These are phyloP conservation scores for Hedychridium roseum DNA, from an alignment of 2,888 invertebrate species.

Conservation along the genomic window DNA sequence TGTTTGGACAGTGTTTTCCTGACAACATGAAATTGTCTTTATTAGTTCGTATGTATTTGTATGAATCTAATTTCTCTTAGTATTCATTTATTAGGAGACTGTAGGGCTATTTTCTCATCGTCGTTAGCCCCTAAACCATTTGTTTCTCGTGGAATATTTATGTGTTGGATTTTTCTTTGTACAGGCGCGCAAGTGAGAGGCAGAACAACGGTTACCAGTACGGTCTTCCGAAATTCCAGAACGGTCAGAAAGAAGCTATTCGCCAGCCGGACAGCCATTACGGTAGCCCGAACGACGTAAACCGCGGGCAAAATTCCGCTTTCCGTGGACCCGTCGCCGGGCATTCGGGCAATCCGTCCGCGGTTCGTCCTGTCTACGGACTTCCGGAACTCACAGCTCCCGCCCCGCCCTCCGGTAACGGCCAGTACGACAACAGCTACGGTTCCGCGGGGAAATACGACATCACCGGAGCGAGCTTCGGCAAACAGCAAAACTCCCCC, in stretches of 20 bases:
- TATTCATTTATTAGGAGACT: too few species aligned
- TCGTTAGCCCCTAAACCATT: too few species aligned
- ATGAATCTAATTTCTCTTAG: too few species aligned
- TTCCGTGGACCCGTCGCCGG: background rate
- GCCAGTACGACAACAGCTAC: background rate
- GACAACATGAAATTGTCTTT: too few species aligned
- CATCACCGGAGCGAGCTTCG: background rate
- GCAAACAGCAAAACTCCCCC: background rate
- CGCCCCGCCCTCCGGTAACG: background rate
- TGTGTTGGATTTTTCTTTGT: too few species aligned
- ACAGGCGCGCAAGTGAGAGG: slow-evolving; percentile 1
- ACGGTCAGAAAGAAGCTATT: background rate
- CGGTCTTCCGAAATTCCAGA: slow-evolving; percentile 1
- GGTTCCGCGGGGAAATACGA: background rate
- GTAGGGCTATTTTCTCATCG: too few species aligned
- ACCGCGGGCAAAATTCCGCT: background rate
- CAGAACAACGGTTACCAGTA: background rate
- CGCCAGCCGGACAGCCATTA: background rate
- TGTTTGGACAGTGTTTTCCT: too few species aligned
- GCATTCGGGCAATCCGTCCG: background rate
- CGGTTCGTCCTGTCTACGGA: background rate
- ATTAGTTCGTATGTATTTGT: too few species aligned
- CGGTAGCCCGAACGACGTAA: too few species aligned
- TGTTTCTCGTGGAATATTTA: too few species aligned
- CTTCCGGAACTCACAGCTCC: background rate